Evolutionary conservation across 2,888 invertebrate genomes (phyloP), one percentile per base, ranked within the genome.

Genomic region (Agonum fuliginosum): DNA sequence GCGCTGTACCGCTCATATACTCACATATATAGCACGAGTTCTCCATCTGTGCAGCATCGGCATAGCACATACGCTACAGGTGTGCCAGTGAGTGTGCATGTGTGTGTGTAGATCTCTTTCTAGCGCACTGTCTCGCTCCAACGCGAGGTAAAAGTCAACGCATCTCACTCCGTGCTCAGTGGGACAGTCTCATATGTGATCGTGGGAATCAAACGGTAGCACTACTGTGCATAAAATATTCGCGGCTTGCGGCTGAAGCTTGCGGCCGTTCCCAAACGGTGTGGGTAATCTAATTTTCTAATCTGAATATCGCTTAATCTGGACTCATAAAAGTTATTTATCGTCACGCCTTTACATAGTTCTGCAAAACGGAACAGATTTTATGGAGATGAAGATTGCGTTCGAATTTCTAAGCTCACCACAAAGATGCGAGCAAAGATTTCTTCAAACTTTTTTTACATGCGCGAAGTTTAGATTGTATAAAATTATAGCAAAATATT

Each of bases 201-300:
- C 75, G 75, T 75, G 75, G 75, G 75, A 75, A 75, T 75, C 67
- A 62, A 65, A 62, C 46, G 46, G 71, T 71, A 71, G 71, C 71
- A 34, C 71, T 71, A 34, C 54, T 46, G 71, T 71, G 71, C 71
- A 71, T 71, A 51, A 71, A 71, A 73, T 73, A 73, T 73, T 73
- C 17, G 51, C 48, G 48, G 17, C 12, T 14, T 30, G 30, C 30
- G 27, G 17, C 65, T 8, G 30, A 65, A n/a, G 41, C n/a, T 24
- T 10, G n/a, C 71, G 24, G 71, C 27, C 34, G 51, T 71, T 51
- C 71, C 48, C 46, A 71, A 71, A 71, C 51, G 17, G 17, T 48
- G 17, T n/a, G n/a, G 19, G 6, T 24, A 24, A 54, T 54, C 22
- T 54, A 22, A 54, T 54, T 24, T 54, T 46, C 46, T 46, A 46